Conservation (phyloP, 2,888 invertebrate species). For the Didymodactylos carnosus region DNA sequence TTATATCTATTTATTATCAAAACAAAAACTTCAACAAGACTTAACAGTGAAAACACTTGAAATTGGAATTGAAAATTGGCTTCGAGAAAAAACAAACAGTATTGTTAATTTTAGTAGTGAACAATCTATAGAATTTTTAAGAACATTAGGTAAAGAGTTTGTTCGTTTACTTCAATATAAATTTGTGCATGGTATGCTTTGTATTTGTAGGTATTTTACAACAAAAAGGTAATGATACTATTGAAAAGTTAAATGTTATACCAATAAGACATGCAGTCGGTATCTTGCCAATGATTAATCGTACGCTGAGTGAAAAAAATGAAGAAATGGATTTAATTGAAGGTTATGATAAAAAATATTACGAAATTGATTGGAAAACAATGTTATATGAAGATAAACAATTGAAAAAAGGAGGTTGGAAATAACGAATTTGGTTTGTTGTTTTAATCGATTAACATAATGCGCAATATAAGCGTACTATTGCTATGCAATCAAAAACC, state of each 20-base stretch:
- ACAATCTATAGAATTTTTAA: not conserved
- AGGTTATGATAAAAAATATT: not conserved
- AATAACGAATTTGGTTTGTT: not conserved
- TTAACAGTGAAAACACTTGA: not conserved
- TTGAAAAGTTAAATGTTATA: not conserved
- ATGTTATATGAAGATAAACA: not conserved
- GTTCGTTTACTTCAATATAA: too few relatives aligned
- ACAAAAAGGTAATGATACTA: too few relatives aligned
- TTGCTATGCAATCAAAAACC: too few relatives aligned
- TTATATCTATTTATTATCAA: not conserved
- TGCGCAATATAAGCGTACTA: too few relatives aligned
- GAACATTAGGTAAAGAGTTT: not conserved
- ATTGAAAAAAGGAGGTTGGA: not conserved
- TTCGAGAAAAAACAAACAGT: not conserved
- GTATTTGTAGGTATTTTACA: too few relatives aligned
- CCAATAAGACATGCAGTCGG: not conserved
- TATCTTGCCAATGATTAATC: not conserved
- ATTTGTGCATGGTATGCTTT: too few relatives aligned
- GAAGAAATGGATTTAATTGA: not conserved
- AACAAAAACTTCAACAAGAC: not conserved
- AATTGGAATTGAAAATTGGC: not conserved
- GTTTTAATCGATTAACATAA: not conserved
- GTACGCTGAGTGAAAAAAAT: not conserved
- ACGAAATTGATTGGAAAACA: constrained; percentile 1
- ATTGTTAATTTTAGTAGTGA: not conserved